Base-by-base conservation (phyloP, 2,888 invertebrate species). In the Dryobotodes eremita region DNA sequence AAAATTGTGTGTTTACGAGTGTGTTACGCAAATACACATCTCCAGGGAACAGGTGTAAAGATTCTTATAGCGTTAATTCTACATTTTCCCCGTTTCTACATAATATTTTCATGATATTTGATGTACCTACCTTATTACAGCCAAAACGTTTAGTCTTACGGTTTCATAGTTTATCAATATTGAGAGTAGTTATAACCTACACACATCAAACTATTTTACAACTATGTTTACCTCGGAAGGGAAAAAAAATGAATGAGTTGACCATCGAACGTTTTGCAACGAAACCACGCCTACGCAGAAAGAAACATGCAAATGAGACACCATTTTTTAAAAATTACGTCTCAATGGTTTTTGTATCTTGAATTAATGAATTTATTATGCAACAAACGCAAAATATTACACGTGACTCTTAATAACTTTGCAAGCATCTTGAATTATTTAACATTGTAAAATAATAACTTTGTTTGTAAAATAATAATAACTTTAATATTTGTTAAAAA, bases 221-320 rank as follows among this genome's bases (percentile, higher is more conserved):
- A 79, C 79, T 79, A 57, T 71, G 79, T 79, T 79, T 75, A 83
- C 61, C 31, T 83, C 55, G 23, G 26, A 61, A 75, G 59, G 13
- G 20, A 70, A 53, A 71, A 71, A 66, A n/a, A 65, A 48, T 75
- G n/a, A 84, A 75, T 76, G 70, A 66, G 59, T 36, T 65, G 48
- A 71, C 61, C 46, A 50, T 48, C 55, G 8, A 13, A 53, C 23
- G 10, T 66, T 76, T 50, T 0, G 65, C 42, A 74, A 75, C 50
- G 7, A 42, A 31, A 57, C 6, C 10, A 0, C 10, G 10, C 74
- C 83, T 68, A 80, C 80, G 66, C 75, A 36, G n/a, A 36, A 57
- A 61, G 36, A 31, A 65, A 46, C 13, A 72, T 75, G 64, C 31
- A 68, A 82, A 75, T 74, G 36, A 61, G 48, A 15, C 57, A 36